Base-by-base conservation (phyloP, 1,140 invertebrate genomes). In the Euborellia annulipes region DNA sequence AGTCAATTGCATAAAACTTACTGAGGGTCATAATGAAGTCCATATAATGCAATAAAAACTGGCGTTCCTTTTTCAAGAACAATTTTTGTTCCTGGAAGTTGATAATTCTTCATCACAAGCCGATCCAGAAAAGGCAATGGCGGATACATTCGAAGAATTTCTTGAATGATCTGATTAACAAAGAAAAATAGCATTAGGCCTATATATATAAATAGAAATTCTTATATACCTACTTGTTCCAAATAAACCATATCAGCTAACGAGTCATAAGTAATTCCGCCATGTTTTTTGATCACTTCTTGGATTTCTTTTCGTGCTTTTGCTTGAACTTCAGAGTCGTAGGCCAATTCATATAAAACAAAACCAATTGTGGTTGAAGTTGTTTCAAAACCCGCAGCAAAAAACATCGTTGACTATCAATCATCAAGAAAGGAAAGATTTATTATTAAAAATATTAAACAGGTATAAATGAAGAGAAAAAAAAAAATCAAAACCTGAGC, bases 261-360 rank as follows among this genome's bases (percentile, higher is more conserved):
- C 3, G 8, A 51, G 2, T 70, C 64, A 45, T 65, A 71, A 0
- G 55, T 63, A 4, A 66, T 16, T 0, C 57, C 59, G 6, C 62
- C 52, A 23, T 58, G 53, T 19, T 63, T 61, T 19, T 60, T 54
- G 14, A 63, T 51, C 1, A 61, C 52, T 36, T 55, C 58, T n/a
- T 64, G 55, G 21, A 79, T 63, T 55, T 80, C 77, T 34, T 68
- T 56, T 36, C 67, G 65, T 20, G 81, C 47, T 55, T 62, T 68
- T 2, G 64, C 56, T 51, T 80, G 75, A 14, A 70, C 50, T 0
- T 72, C 64, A 0, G 65, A 65, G 54, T 78, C 65, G 13, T 67
- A 50, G 0, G 73, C 69, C 8, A 82, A 52, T 40, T 70, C 50
- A 47, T 67, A 65, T 1, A 56, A 18, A 0, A 54, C 45, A 42